phyloP scores from a whole-genome alignment of 2,113 vertebrate genomes.

The Callaeas wilsoni region DNA sequence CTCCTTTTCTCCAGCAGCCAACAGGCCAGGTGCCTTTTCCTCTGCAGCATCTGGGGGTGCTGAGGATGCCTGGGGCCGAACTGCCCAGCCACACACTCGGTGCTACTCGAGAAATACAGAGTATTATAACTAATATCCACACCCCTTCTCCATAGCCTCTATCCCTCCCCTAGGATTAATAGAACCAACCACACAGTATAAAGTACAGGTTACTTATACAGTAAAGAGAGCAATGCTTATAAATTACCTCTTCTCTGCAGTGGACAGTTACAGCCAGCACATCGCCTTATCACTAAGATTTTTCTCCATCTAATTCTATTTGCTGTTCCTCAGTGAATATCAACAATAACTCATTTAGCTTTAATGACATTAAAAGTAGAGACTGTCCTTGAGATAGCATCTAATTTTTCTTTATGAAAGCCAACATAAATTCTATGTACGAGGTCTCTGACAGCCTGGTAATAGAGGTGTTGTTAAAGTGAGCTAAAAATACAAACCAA shows the following conservation, averaged over 20 bases:
- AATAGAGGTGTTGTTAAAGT: slow-evolving; percentile 67
- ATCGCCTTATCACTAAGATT: slow-evolving; percentile 37
- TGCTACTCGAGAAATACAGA: neutral
- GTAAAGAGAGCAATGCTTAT: neutral
- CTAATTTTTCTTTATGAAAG: slow-evolving; percentile 73
- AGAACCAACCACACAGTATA: neutral
- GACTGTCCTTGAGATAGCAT: slow-evolving; percentile 65
- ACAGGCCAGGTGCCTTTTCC: neutral
- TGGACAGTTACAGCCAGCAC: slow-evolving; percentile 1
- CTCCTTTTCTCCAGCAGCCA: neutral
- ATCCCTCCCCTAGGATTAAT: neutral
- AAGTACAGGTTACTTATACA: neutral
- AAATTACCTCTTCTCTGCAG: slow-evolving; percentile 23
- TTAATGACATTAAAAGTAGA: slow-evolving; percentile 63
- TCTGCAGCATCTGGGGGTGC: neutral
- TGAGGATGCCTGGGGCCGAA: neutral
- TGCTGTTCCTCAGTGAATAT: slow-evolving; percentile 42
- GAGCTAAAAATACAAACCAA: slow-evolving; percentile 70
- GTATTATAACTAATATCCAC: neutral
- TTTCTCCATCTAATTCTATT: slow-evolving; percentile 35
- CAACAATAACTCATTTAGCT: slow-evolving; percentile 61
- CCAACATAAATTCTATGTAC: slow-evolving; percentile 60
- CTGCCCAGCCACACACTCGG: neutral
- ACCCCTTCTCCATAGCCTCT: neutral
- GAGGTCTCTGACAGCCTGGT: slow-evolving; percentile 49